Evolutionary conservation across 2,113 vertebrate species (phyloP), one percentile per base, ranked within the genome.

Genomic region (Perognathus longimembris): DNA sequence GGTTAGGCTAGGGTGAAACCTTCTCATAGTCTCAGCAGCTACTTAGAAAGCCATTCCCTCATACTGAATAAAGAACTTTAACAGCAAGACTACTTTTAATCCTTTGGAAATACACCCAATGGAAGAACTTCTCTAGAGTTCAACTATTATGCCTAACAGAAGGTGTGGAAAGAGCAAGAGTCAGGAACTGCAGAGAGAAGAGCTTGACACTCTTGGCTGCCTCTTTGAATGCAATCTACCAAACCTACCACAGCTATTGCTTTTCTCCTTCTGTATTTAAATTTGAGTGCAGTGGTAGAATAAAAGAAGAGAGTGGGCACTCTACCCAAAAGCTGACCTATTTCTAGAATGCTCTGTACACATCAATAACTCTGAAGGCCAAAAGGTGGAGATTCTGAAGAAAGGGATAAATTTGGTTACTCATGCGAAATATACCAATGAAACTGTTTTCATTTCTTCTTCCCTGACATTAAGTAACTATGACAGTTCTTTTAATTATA

Each of bases 381-480:
- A 11, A n/a, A 54, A 42, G 26, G 4, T 32, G 90, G 40, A 34
- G 17, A 74, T 73, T 8, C 1, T 88, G 38, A 11, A 26, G 32
- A n/a, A 74, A 91, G 7, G 21, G 17, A 84, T 17, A 54, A 34
- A 42, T 91, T 89, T 40, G 76, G 17, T 38, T 89, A 74, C 34
- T 42, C 24, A 30, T 26, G 8, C 2, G 69, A 89, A 90, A 75
- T 71, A 83, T 5, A 61, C 15, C n/a, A 40, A 1, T 66, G n/a
- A 11, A 70, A 40, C 6, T 22, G 0, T 12, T 63, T 76, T 8
- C 54, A 12, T 67, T 61, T 20, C 32, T 63, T 86, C 2, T 30
- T 88, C 22, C 22, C 3, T 80, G 80, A 84, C 4, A 81, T 22
- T 24, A 71, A 57, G 18, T 86, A 73, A n/a, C 40, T 79, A 42